Conservation (phyloP, 2,888 invertebrate species). For the Agrotis exclamationis region DNA sequence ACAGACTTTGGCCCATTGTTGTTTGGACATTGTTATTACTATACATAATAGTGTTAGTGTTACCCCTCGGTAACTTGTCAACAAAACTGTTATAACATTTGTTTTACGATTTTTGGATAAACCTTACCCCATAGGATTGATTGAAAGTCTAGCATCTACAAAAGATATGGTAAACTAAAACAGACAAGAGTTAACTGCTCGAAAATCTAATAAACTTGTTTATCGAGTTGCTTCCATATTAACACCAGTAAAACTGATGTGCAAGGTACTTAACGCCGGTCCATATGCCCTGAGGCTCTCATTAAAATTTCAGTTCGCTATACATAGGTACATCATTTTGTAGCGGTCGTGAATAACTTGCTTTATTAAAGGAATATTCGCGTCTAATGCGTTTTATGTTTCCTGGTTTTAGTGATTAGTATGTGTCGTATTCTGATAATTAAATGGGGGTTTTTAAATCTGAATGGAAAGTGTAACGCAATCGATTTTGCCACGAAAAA, state of each 20-base stretch:
- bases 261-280: conserved; percentile 52
- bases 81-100: too few species aligned
- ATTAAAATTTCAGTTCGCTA: conserved; percentile 79
- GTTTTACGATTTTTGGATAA: too few species aligned
- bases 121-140: too few species aligned
- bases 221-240: neutral
- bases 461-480: too few species aligned
- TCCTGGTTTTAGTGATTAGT: conserved; percentile 13
- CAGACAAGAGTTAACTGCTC: neutral
- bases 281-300: conserved; percentile 71
- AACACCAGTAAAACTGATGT: conserved; percentile 41
- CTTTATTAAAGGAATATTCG: conserved; percentile 62
- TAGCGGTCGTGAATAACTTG: conserved; percentile 66
- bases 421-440: neutral
- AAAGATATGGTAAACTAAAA: neutral
- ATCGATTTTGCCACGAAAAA: too few species aligned
- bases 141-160: too few species aligned
- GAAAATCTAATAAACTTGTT: neutral
- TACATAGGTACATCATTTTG: conserved; percentile 70
- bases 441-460: too few species aligned
- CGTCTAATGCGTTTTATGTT: conserved; percentile 48
- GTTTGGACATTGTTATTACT: too few species aligned
- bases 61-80: too few species aligned
- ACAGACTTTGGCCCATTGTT: too few species aligned
- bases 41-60: too few species aligned